These are phyloP conservation scores for Odocoileus virginianus DNA, from an alignment of 2,113 vertebrate species.

Conservation along the genomic window DNA sequence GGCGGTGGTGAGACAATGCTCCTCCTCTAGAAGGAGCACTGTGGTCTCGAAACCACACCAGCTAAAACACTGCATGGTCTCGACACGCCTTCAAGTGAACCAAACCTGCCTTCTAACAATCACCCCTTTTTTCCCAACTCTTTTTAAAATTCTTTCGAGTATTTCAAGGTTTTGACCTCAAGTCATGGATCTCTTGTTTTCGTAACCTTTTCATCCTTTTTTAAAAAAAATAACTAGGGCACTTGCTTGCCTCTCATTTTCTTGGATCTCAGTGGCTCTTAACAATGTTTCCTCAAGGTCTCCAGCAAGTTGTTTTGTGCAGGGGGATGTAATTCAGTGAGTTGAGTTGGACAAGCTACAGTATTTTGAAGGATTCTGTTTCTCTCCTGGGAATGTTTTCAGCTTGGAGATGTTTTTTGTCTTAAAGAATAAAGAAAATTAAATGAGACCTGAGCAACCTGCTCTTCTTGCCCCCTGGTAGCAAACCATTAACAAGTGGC, in stretches of 20 bases:
- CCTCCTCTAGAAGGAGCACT: not conserved
- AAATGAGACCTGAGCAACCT: not conserved
- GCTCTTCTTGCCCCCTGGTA: not conserved
- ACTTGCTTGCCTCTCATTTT: not conserved
- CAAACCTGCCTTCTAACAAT: not conserved
- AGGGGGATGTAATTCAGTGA: not conserved
- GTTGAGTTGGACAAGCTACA: not conserved
- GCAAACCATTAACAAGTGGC: not conserved
- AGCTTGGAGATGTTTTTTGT: not conserved
- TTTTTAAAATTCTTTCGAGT: not conserved
- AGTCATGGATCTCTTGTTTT: not conserved
- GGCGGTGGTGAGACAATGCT: rapidly evolving
- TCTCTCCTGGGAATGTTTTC: not conserved
- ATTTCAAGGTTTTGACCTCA: not conserved
- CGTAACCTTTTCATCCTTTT: not conserved
- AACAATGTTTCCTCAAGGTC: not conserved
- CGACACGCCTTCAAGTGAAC: not conserved
- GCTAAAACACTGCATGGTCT: not conserved
- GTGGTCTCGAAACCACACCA: not conserved
- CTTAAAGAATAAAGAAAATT: not conserved
- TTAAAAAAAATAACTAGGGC: not conserved
- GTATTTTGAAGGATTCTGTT: not conserved
- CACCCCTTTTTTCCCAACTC: not conserved
- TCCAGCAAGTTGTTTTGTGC: not conserved
- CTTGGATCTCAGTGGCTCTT: not conserved